A percentile compares a stretch with the other conserved stretches of the same genome.
These are phyloP conservation scores for Heliornis fulica DNA, from an alignment of 2,113 vertebrate genomes.

Conservation along the genomic window DNA sequence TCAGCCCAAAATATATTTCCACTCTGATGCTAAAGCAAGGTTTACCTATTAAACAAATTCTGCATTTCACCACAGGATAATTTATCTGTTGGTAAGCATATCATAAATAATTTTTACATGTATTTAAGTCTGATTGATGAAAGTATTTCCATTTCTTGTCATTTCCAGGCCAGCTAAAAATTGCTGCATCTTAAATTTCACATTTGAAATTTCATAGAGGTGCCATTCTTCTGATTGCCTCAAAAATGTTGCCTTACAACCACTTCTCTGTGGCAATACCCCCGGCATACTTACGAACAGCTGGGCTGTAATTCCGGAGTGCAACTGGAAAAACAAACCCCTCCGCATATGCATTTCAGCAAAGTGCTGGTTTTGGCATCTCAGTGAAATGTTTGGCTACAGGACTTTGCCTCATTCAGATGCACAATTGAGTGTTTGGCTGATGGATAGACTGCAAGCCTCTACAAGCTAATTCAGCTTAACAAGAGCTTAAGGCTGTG, in stretches of 20 bases:
- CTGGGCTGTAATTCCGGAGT: background rate
- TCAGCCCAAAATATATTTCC: background rate
- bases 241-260: background rate
- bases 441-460: conserved; percentile 25
- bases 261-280: background rate
- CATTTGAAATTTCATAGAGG: conserved; percentile 23
- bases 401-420: conserved; percentile 38
- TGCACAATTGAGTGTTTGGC: background rate
- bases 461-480: background rate
- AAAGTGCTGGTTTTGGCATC: conserved; percentile 38
- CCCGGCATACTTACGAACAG: background rate
- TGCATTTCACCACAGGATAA: background rate
- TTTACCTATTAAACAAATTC: conserved; percentile 21
- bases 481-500: background rate
- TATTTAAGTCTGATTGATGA: background rate
- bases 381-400: background rate
- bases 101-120: background rate
- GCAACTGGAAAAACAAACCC: background rate
- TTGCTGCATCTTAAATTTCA: background rate
- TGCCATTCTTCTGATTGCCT: conserved; percentile 22
- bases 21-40: background rate
- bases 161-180: conserved; percentile 31
- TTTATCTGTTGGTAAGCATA: conserved; percentile 20
- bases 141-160: conserved; percentile 30
- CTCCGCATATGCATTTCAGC: conserved; percentile 16